phyloP scores from a whole-genome alignment of 2,113 vertebrate species.

The human region DNA sequence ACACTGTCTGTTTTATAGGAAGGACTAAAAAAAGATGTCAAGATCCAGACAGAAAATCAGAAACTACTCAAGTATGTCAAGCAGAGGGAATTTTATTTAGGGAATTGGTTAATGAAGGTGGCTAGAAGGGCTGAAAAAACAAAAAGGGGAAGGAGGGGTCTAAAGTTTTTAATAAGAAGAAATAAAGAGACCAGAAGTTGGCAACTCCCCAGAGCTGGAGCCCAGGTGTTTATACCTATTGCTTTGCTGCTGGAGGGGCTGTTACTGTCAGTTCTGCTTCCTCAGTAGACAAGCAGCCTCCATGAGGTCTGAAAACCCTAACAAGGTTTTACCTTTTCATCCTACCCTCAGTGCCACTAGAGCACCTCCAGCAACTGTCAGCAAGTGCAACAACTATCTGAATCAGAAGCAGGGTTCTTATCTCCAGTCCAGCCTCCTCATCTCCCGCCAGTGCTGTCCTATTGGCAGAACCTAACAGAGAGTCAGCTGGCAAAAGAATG shows the following conservation, averaged over 20 bases:
- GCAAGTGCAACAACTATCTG: background rate
- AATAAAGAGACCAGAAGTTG: background rate
- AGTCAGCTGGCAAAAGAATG: background rate
- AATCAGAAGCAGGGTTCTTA: background rate
- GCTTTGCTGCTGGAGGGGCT: background rate
- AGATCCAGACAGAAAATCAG: background rate
- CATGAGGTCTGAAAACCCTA: background rate
- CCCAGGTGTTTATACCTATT: background rate
- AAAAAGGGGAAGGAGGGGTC: background rate
- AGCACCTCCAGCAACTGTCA: background rate
- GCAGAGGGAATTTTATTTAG: background rate
- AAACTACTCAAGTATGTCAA: background rate
- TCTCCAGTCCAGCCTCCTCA: background rate
- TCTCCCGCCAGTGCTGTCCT: background rate
- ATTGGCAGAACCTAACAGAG: background rate
- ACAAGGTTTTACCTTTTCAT: background rate
- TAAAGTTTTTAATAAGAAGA: background rate
- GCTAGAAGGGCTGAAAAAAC: background rate
- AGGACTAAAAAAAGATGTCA: background rate
- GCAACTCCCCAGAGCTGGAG: background rate
- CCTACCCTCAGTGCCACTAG: background rate
- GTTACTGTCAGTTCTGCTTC: background rate
- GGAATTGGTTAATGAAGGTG: background rate
- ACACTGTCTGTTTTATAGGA: too few species aligned
- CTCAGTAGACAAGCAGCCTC: background rate